Conservation (phyloP, 92 coral and sea anemone species). For the Paragorgia papillata region DNA sequence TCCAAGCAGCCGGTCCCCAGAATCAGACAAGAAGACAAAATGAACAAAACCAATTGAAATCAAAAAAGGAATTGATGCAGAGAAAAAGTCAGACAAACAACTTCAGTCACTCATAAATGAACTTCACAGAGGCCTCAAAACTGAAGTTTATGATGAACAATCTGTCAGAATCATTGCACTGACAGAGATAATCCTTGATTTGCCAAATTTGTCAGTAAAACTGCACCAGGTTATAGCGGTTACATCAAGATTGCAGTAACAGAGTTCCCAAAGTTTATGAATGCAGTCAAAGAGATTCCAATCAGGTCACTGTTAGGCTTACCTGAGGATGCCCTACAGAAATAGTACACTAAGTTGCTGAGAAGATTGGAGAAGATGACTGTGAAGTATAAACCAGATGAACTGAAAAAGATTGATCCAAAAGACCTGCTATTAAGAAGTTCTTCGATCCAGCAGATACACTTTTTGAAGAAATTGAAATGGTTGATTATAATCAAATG, state of each 20-base stretch:
- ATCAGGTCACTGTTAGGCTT: conserved; percentile 6
- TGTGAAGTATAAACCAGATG: conserved; percentile 25
- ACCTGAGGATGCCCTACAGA: conserved; percentile 14
- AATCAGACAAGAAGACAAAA: conserved; percentile 19
- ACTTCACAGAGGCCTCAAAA: conserved; percentile 26
- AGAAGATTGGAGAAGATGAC: conserved; percentile 24
- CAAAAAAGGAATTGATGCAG: conserved; percentile 20
- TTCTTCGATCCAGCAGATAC: conserved; percentile 21
- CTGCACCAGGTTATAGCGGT: conserved; percentile 24
- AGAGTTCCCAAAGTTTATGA: conserved; percentile 17
- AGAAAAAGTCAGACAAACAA: conserved; percentile 20
- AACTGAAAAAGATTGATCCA: conserved; percentile 9
- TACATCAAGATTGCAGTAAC: conserved; percentile 18
- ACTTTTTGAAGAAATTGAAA: conserved; percentile 20
- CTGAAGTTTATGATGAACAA: conserved; percentile 40
- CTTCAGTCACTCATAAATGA: conserved; percentile 17
- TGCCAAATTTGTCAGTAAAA: conserved; percentile 13
- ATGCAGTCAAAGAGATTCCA: conserved; percentile 33
- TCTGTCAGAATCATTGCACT: conserved; percentile 15
- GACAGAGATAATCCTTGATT: conserved; percentile 22
- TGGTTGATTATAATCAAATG: too few relatives aligned
- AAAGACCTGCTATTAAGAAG: conserved; percentile 17
- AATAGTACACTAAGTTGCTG: conserved; percentile 26
- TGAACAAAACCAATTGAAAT: conserved; percentile 32
- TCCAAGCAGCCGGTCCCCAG: conserved; percentile 38